Conservation (phyloP, 2,113 vertebrate species). For the Dissostichus mawsoni region DNA sequence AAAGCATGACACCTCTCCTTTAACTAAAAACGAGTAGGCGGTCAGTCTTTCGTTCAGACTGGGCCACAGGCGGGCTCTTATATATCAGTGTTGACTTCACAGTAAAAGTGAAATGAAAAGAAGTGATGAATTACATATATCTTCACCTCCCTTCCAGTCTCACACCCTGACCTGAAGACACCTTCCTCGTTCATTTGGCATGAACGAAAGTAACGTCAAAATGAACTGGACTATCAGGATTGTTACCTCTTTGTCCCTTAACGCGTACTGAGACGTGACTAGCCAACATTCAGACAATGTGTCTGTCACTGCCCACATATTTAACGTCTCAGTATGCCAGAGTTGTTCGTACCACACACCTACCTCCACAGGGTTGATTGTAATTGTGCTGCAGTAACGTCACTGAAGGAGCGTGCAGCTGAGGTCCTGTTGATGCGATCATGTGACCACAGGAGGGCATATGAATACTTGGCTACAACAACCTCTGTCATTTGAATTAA, state of each 20-base stretch:
- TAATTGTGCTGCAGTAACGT: constrained; percentile 35
- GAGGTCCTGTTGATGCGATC: constrained; percentile 19
- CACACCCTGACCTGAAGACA: not conserved
- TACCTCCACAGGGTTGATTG: not conserved
- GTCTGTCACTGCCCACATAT: constrained; percentile 24
- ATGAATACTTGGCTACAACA: constrained; percentile 33
- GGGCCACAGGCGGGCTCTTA: not conserved
- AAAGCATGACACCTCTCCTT: no score
- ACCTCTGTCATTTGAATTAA: not conserved
- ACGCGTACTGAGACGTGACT: not conserved
- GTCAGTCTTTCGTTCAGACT: not conserved
- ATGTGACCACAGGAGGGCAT: constrained; percentile 54
- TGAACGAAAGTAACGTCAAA: constrained; percentile 10
- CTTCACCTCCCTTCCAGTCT: not conserved
- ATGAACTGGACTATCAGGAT: constrained; percentile 5
- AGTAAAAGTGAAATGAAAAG: not conserved
- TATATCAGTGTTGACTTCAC: not conserved
- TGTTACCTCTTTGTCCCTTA: not conserved
- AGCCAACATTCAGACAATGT: constrained; percentile 8
- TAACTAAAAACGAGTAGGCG: not conserved
- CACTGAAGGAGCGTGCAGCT: constrained; percentile 29
- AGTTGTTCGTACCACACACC: not conserved
- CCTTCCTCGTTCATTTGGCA: not conserved
- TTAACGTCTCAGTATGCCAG: constrained; percentile 5
- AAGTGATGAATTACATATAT: not conserved